phyloP scores from a whole-genome alignment of 2,113 vertebrate genomes.

The Stictonetta naevosa region DNA sequence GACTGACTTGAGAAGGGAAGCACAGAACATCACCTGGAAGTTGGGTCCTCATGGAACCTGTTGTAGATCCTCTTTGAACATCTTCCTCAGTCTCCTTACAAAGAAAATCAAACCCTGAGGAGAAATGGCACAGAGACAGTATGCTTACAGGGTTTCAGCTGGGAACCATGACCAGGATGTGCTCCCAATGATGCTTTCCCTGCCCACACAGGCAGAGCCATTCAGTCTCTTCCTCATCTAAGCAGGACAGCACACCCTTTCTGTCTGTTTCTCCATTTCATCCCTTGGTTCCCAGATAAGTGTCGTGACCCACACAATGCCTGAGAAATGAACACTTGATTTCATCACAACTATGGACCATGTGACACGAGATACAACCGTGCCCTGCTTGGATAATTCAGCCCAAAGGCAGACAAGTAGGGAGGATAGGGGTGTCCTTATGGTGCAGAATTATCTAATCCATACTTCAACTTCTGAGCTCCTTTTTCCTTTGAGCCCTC shows the following conservation, averaged over 20 bases:
- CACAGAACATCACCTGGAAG: background rate
- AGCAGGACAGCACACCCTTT: background rate
- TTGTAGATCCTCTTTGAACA: background rate
- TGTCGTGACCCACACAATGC: too few species aligned
- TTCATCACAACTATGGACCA: background rate
- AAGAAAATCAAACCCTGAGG: background rate
- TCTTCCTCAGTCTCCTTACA: background rate
- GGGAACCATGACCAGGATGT: fast-evolving
- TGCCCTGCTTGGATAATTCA: background rate
- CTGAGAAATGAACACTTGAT: background rate
- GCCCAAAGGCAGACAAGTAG: background rate
- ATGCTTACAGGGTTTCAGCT: background rate
- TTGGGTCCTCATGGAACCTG: background rate
- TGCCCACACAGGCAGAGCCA: background rate
- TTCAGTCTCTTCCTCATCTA: background rate
- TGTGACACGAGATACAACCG: background rate
- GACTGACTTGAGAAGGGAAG: background rate
- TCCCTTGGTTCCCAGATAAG: background rate
- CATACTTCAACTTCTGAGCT: fast-evolving
- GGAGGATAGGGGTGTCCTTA: background rate
- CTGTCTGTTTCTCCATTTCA: background rate
- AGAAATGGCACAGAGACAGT: background rate
- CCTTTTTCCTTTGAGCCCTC: background rate
- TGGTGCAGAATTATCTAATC: background rate
- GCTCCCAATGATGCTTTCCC: too few species aligned